Evolutionary conservation across 2,888 invertebrate genomes (phyloP).

Genomic region (Drosophila mimetica): DNA sequence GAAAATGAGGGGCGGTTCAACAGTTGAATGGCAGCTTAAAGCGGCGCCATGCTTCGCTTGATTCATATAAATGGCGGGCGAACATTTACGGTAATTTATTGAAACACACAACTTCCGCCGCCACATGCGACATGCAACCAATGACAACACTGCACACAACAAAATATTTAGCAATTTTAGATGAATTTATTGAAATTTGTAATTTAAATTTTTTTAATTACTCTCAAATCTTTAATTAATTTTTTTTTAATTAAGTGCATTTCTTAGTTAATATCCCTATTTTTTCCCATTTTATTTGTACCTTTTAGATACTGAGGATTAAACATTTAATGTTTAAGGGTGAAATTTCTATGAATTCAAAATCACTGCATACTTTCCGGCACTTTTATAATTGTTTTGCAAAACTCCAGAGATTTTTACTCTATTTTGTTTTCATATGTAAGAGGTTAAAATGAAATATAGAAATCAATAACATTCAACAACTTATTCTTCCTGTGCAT

Average conservation of each 20-base stretch:
- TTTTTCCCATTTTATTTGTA: no score
- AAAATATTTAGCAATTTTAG: neutral
- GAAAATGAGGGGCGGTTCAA: conserved; percentile 4
- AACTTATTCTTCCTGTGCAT: neutral
- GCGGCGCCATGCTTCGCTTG: conserved; percentile 52
- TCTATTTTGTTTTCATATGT: no score
- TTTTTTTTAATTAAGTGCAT: no score
- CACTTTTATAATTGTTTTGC: no score
- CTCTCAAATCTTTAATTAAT: neutral
- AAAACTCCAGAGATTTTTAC: no score
- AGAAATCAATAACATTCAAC: neutral
- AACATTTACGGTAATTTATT: conserved; percentile 42
- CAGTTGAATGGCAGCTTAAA: conserved; percentile 46
- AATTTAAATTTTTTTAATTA: neutral
- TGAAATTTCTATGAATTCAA: no score
- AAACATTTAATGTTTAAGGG: no score
- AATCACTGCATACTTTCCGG: no score
- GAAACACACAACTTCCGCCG: conserved; percentile 40
- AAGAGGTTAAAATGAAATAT: no score
- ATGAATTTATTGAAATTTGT: neutral
- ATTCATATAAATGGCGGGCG: conserved; percentile 49
- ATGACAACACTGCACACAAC: conserved; percentile 11
- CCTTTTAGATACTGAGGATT: no score
- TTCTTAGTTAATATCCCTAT: no score
- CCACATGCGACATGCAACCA: conserved; percentile 17